Evolutionary conservation across 2,113 vertebrate species (phyloP), one percentile per base, ranked within the genome.

Genomic region (Irena cyanogastra): DNA sequence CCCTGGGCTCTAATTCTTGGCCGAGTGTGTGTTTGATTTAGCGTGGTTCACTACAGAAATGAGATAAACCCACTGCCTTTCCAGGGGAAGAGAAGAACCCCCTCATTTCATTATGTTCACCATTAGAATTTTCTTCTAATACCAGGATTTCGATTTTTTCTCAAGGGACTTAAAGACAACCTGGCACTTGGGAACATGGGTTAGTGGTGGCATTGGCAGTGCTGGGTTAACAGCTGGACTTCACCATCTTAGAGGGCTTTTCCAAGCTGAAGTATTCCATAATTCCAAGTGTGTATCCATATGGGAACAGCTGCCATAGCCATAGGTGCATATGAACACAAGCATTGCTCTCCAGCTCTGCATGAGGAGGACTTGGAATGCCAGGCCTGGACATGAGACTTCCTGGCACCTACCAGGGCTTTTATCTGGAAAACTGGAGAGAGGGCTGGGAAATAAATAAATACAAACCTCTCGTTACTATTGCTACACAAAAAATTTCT

Each of bases 11-110:
- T 45, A 6, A 50, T 85, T 90, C 52, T 45, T 74, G 79, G 3
- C 23, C 0, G 0, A 10, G 33, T 8, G 20, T 52, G 28, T 33
- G 22, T 64, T 59, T 79, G 53, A 8, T 47, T 76, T 61, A 39
- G 7, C 1, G 0, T 20, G 27, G 16, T 4, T 15, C 0, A 1
- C 57, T 70, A 2, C 9, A 35, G 23, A 30, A 86, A 33, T 0
- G 6, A 18, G 60, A 42, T 53, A 60, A 91, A 54, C 10, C 50
- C 16, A 1, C 17, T 77, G 14, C 19, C 18, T 39, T 78, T 89
- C 42, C 45, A 41, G 24, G 41, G 19, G 41, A 52, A 18, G 28
- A 37, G 11, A 49, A 64, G 27, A 86, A 45, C 6, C 3, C 15
- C 18, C 13, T 83, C 41, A 28, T 76, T 77, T 60, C 24, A n/a